A percentile compares a stretch with the other conserved stretches of the same genome.
These are phyloP conservation scores for Misgurnus anguillicaudatus DNA, from an alignment of 2,113 vertebrate species.

Conservation along the genomic window DNA sequence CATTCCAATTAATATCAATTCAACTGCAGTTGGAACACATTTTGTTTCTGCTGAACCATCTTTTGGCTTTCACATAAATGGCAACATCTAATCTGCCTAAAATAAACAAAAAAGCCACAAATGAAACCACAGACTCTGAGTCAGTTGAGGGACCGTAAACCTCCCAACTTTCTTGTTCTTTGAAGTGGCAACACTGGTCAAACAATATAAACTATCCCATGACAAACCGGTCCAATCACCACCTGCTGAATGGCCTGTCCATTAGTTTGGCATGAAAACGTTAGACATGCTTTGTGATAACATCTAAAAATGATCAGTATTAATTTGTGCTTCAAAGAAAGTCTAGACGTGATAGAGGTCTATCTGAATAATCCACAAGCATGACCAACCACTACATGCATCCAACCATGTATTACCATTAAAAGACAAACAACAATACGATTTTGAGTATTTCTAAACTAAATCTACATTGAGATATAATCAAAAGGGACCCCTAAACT, in stretches of 20 bases:
- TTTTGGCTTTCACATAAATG: background rate
- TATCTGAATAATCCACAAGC: constrained; percentile 44
- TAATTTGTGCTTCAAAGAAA: constrained; percentile 45
- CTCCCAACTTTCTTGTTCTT: constrained; percentile 59
- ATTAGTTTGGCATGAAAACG: constrained; percentile 59
- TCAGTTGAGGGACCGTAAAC: constrained; percentile 62
- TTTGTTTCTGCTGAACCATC: background rate
- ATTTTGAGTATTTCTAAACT: constrained; percentile 9
- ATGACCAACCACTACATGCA: constrained; percentile 37
- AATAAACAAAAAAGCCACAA: background rate
- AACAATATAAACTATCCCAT: constrained; percentile 69
- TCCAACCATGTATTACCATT: constrained; percentile 37
- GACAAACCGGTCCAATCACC: constrained; percentile 65
- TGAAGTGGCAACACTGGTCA: constrained; percentile 73
- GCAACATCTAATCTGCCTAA: background rate
- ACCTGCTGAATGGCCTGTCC: constrained; percentile 62
- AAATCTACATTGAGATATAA: background rate
- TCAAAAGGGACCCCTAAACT: background rate
- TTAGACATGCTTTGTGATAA: constrained; percentile 56
- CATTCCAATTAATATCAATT: too few species aligned
- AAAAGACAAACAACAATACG: constrained; percentile 11
- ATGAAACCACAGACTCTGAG: constrained; percentile 58
- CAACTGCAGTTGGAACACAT: too few species aligned
- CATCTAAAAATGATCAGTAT: constrained; percentile 51
- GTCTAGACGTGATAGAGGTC: constrained; percentile 55